Evolutionary conservation across 2,888 invertebrate species (phyloP).

Genomic region (Ectemnius lituratus): DNA sequence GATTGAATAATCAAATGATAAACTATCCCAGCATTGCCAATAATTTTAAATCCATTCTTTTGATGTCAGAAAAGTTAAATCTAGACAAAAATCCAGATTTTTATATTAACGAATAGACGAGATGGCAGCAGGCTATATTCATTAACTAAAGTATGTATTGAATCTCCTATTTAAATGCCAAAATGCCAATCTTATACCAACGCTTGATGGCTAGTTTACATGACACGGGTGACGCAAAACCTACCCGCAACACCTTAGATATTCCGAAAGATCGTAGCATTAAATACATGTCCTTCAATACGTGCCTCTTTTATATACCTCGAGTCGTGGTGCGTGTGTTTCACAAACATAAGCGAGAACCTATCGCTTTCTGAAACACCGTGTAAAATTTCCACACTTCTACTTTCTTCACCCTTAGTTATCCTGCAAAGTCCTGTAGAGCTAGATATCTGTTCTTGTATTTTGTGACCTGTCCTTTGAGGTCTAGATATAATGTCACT

Average conservation of each 20-base stretch:
- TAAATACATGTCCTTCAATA: constrained; percentile 35
- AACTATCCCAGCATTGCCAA: too few species aligned
- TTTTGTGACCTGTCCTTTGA: too few species aligned
- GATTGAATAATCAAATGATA: too few species aligned
- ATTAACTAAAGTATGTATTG: not conserved
- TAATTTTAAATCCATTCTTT: too few species aligned
- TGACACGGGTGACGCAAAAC: not conserved
- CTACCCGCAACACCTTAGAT: constrained; percentile 26
- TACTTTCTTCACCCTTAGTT: not conserved
- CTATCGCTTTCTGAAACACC: too few species aligned
- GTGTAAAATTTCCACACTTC: not conserved
- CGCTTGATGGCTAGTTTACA: not conserved
- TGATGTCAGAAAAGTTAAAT: too few species aligned
- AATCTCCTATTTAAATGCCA: constrained; percentile 1
- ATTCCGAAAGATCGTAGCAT: constrained; percentile 26
- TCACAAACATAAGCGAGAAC: constrained; percentile 28
- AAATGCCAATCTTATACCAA: not conserved
- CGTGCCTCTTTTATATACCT: constrained; percentile 43
- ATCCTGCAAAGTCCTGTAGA: not conserved
- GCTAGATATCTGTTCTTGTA: too few species aligned
- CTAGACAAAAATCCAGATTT: too few species aligned
- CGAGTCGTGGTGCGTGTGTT: constrained; percentile 26
- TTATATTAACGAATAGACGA: too few species aligned
- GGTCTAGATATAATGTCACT: too few species aligned
- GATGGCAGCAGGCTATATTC: too few species aligned